Percentiles rank a stretch among this genome's conserved stretches.
phyloP scores from a whole-genome alignment of 2,113 vertebrate species.

The Diphyllodes magnificus region DNA sequence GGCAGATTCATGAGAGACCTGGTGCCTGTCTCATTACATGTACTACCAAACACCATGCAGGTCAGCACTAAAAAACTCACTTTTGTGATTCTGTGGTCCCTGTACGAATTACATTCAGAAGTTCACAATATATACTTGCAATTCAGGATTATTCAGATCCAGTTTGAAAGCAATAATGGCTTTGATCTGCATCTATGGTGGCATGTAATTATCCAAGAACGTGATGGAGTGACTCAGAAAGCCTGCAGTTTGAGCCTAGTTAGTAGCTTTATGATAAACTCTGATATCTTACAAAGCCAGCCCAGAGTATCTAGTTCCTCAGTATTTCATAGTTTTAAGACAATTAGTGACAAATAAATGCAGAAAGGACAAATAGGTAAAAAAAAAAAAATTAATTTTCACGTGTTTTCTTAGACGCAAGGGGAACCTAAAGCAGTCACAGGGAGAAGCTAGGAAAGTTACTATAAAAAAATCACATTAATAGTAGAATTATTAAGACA shows the following conservation, averaged over 20 bases:
- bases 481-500: neutral
- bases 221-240: neutral
- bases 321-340: neutral
- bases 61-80: rapidly evolving
- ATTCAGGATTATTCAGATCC: neutral
- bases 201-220: neutral
- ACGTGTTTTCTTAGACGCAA: neutral
- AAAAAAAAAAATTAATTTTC: neutral
- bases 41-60: neutral
- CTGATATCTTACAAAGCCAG: neutral
- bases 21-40: rapidly evolving
- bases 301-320: neutral
- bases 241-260: neutral
- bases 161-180: neutral
- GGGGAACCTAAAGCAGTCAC: neutral
- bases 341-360: neutral
- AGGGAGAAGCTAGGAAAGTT: neutral
- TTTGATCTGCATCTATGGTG: neutral
- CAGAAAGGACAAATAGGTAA: rapidly evolving
- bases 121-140: neutral
- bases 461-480: rapidly evolving
- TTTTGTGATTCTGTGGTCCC: too few species aligned
- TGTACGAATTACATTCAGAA: rapidly evolving
- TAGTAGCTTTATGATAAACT: neutral
- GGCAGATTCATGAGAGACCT: neutral